Conservation (phyloP, 2,113 vertebrate species). For the Regulus satrapa region DNA sequence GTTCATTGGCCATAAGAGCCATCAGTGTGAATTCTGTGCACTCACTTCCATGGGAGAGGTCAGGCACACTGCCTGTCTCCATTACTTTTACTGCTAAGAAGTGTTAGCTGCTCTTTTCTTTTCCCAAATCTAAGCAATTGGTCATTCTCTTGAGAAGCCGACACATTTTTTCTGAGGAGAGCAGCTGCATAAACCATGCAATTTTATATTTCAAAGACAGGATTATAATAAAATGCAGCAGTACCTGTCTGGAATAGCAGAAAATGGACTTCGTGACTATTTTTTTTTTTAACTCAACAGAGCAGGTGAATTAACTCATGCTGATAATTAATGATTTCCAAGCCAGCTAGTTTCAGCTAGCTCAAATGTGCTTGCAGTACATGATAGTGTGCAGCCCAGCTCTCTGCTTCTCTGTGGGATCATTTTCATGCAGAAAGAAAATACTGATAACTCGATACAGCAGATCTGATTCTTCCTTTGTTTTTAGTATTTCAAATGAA, state of each 20-base stretch:
- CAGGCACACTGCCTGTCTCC: not conserved
- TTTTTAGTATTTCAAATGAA: not conserved
- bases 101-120: not conserved
- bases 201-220: not conserved
- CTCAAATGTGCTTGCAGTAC: not conserved
- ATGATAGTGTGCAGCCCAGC: not conserved
- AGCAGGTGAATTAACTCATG: not conserved
- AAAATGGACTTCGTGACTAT: not conserved
- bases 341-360: not conserved
- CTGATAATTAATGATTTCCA: slow-evolving; percentile 10
- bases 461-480: not conserved
- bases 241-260: not conserved
- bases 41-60: not conserved
- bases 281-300: not conserved
- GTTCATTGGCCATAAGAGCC: not conserved
- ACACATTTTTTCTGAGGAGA: not conserved
- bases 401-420: not conserved
- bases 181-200: not conserved
- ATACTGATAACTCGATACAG: not conserved
- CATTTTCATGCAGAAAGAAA: not conserved
- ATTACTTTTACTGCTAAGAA: not conserved
- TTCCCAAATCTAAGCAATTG: not conserved
- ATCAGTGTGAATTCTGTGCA: not conserved
- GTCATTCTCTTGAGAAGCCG: not conserved
- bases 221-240: not conserved